phyloP scores from a whole-genome alignment of 2,888 invertebrate species.

The Elysia crispata region DNA sequence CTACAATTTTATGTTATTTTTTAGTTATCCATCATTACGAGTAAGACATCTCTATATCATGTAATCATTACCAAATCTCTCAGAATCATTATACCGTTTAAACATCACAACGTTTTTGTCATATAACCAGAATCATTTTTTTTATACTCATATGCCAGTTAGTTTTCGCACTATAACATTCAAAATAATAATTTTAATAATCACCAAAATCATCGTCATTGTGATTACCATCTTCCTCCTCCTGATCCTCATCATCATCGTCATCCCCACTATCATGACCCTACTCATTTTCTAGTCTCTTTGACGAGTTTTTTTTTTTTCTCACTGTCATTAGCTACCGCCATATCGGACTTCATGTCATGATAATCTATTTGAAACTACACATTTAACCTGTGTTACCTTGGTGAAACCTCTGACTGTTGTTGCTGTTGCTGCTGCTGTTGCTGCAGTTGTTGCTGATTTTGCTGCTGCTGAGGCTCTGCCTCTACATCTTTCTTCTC shows the following conservation, averaged over 20 bases:
- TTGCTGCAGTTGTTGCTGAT: conserved; percentile 76
- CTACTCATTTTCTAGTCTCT: conserved; percentile 36
- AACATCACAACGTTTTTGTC: too few relatives aligned
- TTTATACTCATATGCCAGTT: neutral
- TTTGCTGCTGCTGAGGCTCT: neutral
- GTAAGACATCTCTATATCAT: too few relatives aligned
- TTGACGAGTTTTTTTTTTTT: conserved; percentile 5
- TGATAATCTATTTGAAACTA: conserved; percentile 20
- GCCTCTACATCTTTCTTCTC: neutral
- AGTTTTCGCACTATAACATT: neutral
- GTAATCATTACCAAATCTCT: too few relatives aligned
- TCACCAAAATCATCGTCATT: conserved; percentile 30
- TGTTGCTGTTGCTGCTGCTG: conserved; percentile 87
- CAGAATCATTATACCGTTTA: too few relatives aligned
- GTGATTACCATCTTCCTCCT: conserved; percentile 36
- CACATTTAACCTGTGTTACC: conserved; percentile 5
- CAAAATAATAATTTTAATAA: conserved; percentile 5
- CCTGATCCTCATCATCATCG: conserved; percentile 40
- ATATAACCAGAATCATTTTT: too few relatives aligned
- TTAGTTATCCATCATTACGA: too few relatives aligned
- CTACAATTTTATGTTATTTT: too few relatives aligned
- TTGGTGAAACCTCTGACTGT: conserved; percentile 80
- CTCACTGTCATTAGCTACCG: conserved; percentile 11
- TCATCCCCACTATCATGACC: conserved; percentile 38
- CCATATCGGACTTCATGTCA: conserved; percentile 33